phyloP scores from a whole-genome alignment of 2,797 vertebrate genomes.

The Cossypha heuglini region DNA sequence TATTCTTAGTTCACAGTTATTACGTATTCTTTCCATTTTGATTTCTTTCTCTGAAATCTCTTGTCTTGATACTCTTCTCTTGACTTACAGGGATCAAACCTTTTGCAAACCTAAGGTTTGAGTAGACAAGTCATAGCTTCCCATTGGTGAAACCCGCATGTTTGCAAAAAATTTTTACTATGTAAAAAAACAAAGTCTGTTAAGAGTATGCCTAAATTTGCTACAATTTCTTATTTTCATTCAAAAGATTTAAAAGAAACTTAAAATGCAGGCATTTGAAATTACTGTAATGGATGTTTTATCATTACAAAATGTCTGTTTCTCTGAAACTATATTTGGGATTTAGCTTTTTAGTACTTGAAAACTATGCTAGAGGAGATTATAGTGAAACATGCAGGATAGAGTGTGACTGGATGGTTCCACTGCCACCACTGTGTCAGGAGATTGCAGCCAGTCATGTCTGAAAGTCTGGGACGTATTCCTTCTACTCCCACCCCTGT shows the following conservation, averaged over 20 bases:
- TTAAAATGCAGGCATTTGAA: neutral
- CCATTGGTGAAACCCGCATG: fast-evolving
- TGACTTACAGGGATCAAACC: neutral
- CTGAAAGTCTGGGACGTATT: conserved; percentile 23
- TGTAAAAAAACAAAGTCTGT: fast-evolving
- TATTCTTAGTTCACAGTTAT: neutral
- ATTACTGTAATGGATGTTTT: neutral
- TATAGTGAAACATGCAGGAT: neutral
- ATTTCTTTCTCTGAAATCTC: neutral
- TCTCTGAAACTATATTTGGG: neutral
- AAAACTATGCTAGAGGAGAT: neutral
- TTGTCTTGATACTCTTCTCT: neutral
- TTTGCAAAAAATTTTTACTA: neutral
- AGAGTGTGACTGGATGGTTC: neutral
- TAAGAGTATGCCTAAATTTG: neutral
- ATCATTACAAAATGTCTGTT: neutral
- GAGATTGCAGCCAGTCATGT: neutral
- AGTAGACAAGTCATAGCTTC: neutral
- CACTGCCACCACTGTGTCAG: neutral
- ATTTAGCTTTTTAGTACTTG: neutral
- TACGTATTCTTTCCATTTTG: neutral
- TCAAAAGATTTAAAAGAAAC: neutral
- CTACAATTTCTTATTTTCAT: neutral
- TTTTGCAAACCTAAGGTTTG: fast-evolving
- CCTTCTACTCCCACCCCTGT: neutral